Evolutionary conservation across 2,113 vertebrate genomes (phyloP).

Genomic region (Plecotus auritus): DNA sequence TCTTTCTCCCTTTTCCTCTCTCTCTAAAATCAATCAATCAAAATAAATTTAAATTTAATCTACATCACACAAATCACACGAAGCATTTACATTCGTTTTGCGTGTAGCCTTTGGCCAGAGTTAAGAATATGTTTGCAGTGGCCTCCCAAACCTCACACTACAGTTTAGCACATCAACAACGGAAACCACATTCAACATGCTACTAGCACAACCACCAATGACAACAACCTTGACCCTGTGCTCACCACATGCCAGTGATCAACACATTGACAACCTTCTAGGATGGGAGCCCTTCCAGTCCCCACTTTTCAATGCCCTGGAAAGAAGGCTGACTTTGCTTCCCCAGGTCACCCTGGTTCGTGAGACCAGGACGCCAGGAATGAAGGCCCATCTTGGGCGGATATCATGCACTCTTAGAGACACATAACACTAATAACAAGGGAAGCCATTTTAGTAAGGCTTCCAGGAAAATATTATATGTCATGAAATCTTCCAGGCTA

Average conservation of each 20-base stretch:
- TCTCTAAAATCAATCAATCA: too few species aligned
- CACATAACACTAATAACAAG: not conserved
- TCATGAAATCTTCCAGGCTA: not conserved
- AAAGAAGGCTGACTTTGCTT: not conserved
- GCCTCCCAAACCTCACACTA: not conserved
- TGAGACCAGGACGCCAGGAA: not conserved
- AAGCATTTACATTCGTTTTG: not conserved
- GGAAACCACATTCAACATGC: not conserved
- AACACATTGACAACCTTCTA: not conserved
- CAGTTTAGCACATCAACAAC: not conserved
- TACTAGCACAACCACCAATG: not conserved
- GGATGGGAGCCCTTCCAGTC: not conserved
- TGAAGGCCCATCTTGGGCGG: not conserved
- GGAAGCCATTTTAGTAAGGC: not conserved
- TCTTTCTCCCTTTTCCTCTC: too few species aligned
- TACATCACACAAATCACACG: not conserved
- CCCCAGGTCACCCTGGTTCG: not conserved
- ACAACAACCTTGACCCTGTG: not conserved
- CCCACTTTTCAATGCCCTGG: not conserved
- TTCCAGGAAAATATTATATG: not conserved
- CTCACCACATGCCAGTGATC: fast-evolving
- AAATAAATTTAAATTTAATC: not conserved
- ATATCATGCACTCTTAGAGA: not conserved
- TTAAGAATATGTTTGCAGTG: not conserved
- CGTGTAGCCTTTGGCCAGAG: not conserved